Evolutionary conservation across 1,140 invertebrate genomes (phyloP).

Genomic region (Temnothorax longispinosus): DNA sequence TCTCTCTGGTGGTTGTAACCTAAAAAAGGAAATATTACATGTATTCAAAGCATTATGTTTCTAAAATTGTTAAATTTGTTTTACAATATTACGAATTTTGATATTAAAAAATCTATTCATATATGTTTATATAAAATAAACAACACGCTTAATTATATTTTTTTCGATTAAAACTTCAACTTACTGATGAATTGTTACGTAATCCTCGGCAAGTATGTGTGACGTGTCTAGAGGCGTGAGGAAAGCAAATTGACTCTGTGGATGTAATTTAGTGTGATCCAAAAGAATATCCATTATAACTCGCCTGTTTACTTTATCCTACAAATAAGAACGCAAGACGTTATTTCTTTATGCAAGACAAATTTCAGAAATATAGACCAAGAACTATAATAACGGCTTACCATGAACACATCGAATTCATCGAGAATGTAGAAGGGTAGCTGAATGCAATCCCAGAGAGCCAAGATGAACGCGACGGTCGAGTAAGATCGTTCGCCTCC

Average conservation of each 20-base stretch:
- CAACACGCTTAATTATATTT: background rate
- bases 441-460: slow-evolving; percentile 96
- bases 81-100: background rate
- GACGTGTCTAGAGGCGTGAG: slow-evolving; percentile 92
- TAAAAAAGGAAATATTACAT: slow-evolving; percentile 67
- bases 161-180: background rate
- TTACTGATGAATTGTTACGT: slow-evolving; percentile 87
- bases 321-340: background rate
- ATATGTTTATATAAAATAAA: background rate
- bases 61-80: background rate
- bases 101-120: background rate
- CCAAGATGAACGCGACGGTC: slow-evolving; percentile 96
- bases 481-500: slow-evolving; percentile 98
- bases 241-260: slow-evolving; percentile 90
- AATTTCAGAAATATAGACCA: slow-evolving; percentile 11
- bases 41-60: background rate
- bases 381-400: slow-evolving; percentile 77
- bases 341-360: background rate
- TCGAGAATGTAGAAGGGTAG: slow-evolving; percentile 98
- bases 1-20: slow-evolving; percentile 73
- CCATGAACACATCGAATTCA: slow-evolving; percentile 99
- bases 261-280: slow-evolving; percentile 87
- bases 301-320: slow-evolving; percentile 92
- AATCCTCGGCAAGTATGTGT: slow-evolving; percentile 83
- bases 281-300: slow-evolving; percentile 90